Evolutionary conservation across 2,797 vertebrate genomes (phyloP), one percentile per base, ranked within the genome.

Genomic region (Onychomys torridus): DNA sequence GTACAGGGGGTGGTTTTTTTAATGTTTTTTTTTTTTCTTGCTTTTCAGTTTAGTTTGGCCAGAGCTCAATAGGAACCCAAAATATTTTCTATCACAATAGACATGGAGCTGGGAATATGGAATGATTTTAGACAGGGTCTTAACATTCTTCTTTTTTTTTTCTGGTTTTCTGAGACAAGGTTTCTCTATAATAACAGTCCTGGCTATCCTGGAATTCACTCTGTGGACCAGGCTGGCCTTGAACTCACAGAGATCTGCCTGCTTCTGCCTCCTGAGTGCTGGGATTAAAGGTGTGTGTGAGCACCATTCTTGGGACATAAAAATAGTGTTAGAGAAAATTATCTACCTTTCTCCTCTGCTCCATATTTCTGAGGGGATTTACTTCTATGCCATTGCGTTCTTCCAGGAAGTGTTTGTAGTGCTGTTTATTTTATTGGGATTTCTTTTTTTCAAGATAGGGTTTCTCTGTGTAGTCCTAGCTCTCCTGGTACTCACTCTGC

Each of bases 31-130:
- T n/a, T n/a, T n/a, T n/a, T 2, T 69, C 12, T 90, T 55, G 63
- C 79, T 43, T 91, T 95, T 96, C 37, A 77, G 75, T 89, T 95
- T 90, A 49, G 40, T 92, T 92, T 87, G 17, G 57, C 32, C 73
- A 79, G 25, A 90, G 5, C 7, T 93, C 90, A 67, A 46, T 32
- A 95, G 49, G 6, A 93, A 90, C 73, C 29, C 27, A 17, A 95
- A 94, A 77, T 82, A n/a, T 92, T 32, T 55, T 61, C 55, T 81
- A 40, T 63, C 27, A 29, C 19, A n/a, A 57, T 14, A 90, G 25
- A 14, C 52, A 43, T 23, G 27, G 29, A 23, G 43, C 13, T 73
- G 61, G 16, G 32, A 95, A 37, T 89, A 14, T 65, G 52, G 19
- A 34, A 81, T 34, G 14, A 61, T 81, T 87, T 93, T 40, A 79